phyloP scores from a whole-genome alignment of 92 coral and sea anemone genomes.

The Actinernus sp. region DNA sequence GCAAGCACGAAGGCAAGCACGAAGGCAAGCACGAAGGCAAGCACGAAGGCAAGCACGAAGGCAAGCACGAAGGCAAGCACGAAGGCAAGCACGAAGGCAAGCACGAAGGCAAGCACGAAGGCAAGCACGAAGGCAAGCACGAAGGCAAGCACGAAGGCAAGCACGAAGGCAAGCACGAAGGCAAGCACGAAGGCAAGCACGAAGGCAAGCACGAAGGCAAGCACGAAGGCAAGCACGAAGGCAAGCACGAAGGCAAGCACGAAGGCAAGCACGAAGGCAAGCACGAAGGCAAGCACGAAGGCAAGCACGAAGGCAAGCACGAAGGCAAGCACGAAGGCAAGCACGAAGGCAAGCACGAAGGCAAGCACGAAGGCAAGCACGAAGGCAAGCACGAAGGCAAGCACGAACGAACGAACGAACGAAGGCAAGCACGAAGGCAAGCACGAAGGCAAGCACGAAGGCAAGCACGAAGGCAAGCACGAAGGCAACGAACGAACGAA shows the following conservation, averaged over 20 bases:
- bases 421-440: background rate
- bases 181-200: conserved; percentile 2
- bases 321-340: background rate
- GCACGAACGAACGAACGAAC: conserved; percentile 21
- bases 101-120: conserved; percentile 5
- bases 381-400: background rate
- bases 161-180: conserved; percentile 4
- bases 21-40: background rate
- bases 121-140: conserved; percentile 1
- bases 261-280: background rate
- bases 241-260: background rate
- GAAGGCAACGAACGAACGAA: background rate
- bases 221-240: background rate
- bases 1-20: background rate
- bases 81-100: conserved; percentile 1
- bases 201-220: conserved; percentile 1
- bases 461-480: background rate
- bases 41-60: background rate
- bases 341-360: background rate
- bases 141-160: conserved; percentile 7
- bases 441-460: background rate
- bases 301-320: background rate
- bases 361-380: background rate
- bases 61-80: conserved; percentile 4
- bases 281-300: background rate